Base-by-base conservation (phyloP, 1,140 invertebrate species). In the Panagrolaimus sp. region DNA sequence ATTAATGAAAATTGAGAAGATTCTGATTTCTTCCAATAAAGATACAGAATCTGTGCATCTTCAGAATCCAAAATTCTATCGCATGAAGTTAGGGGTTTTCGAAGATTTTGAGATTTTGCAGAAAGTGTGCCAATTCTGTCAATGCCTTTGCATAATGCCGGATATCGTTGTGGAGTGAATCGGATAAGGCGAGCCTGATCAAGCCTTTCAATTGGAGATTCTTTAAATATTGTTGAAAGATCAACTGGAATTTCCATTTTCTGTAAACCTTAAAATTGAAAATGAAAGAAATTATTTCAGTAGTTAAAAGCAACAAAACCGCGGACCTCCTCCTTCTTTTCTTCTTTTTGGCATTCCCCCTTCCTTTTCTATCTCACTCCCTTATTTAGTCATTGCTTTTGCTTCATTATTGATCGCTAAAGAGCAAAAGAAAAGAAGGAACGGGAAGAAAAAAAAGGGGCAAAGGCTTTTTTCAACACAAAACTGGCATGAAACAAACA, bases 1-100 rank as follows among this genome's bases (percentile, higher is more conserved):
- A 52, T 38, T 38, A 26, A 48, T 8, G 17, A 28, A 17, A 45
- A 43, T 14, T 2, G 17, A 28, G 2, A 24, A 21, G 71, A 24
- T n/a, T 21, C 17, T 17, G 26, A 15, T 38, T 44, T 21, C 32
- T 76, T 44, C 74, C 74, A 76, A 24, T 62, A 24, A 32, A 76
- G 43, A 52, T 71, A 76, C 32, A 76, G 9, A n/a, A 47, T 66
- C n/a, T 76, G 73, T n/a, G 73, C 69, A 46, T 72, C 70, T 6
- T 73, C 43, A 4, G 44, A 38, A 43, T 68, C 73, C 15, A 75
- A 15, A 52, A 76, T 66, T 44, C 65, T 65, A 8, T 63, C 44
- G 43, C 67, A 76, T 14, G 68, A 68, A 10, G 73, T 76, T 17
- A 76, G 14, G 26, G 73, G 69, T 45, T 67, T 69, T 43, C 65